These are phyloP conservation scores for Rhaphigaster nebulosa DNA, from an alignment of 2,888 invertebrate genomes.

Conservation along the genomic window DNA sequence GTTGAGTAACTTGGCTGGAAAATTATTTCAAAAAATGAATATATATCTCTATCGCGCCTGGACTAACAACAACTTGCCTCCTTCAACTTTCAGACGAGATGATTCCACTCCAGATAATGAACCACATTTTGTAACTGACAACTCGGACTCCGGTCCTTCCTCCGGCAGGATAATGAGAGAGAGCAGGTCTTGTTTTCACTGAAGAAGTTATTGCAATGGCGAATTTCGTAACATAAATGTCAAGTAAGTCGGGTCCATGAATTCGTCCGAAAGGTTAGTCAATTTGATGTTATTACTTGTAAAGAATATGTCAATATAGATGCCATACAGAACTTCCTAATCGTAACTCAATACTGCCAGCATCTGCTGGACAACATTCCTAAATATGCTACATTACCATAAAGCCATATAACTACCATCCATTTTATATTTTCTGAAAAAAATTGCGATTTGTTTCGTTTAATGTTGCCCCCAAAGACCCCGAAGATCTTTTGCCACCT, in stretches of 20 bases:
- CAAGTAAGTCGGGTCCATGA: slow-evolving; percentile 1
- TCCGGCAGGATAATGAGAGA: background rate
- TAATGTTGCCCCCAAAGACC: too few species aligned
- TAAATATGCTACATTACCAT: background rate
- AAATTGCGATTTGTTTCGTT: too few species aligned
- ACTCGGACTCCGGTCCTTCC: background rate
- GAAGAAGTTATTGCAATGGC: background rate
- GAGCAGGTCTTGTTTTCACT: slow-evolving; percentile 25
- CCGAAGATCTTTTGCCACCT: too few species aligned
- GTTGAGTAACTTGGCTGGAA: too few species aligned
- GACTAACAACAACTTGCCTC: background rate
- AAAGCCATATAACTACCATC: too few species aligned
- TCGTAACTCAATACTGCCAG: background rate
- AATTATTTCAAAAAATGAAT: too few species aligned
- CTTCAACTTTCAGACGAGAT: background rate
- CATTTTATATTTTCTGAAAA: too few species aligned
- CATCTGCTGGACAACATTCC: background rate
- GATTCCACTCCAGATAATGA: background rate
- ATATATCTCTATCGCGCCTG: too few species aligned
- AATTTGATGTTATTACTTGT: background rate
- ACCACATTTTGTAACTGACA: background rate
- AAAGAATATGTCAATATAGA: background rate
- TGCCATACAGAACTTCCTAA: background rate
- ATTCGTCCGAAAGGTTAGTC: slow-evolving; percentile 1
- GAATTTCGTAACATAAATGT: slow-evolving; percentile 16